Evolutionary conservation across 2,888 invertebrate species (phyloP), one percentile per base, ranked within the genome.

Genomic region (Epiperipatus broadwayi): DNA sequence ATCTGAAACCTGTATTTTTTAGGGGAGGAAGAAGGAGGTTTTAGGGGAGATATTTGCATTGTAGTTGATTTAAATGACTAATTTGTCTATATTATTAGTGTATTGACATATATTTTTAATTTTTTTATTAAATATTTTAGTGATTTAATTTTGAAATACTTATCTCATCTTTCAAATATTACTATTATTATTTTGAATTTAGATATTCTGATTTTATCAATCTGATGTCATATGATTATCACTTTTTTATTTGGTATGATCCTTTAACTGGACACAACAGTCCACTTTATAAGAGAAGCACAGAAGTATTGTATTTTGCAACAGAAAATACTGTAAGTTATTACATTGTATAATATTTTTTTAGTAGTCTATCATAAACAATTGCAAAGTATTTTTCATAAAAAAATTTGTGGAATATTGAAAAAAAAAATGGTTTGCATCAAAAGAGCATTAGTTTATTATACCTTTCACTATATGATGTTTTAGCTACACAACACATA

Each of bases 151-250:
- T 43, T 12, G 10, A 2, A 30, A 20, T 12, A 19, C 25, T 40
- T 21, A 28, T 30, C 5, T 5, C 3, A 35, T n/a, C n/a, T 39
- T 43, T 12, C 5, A 2, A 30, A 20, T 12, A 19, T 25, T 40
- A 18, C 22, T 30, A 7, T 5, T 3, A 35, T 34, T 28, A 43
- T 41, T 41, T 45, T 38, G 41, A 42, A 57, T 59, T 39, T 52
- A 74, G 73, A 36, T 66, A 76, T 53, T 72, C 75, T 0, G 85
- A 87, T 57, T 81, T 71, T 61, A 70, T 83, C 0, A 84, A 81
- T 56, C 53, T 89, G n/a, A 87, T 87, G 87, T 70, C 78, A 0
- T 89, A 89, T 53, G 87, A 89, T 56, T 87, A 72, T 52, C 84
- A 87, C 57, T 76, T 71, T 52, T 87, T 70, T 52, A 68, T 72